Percentiles rank a stretch among this genome's conserved stretches.
These are phyloP conservation scores for Poecile montanus DNA, from an alignment of 2,797 vertebrate species.

Conservation along the genomic window DNA sequence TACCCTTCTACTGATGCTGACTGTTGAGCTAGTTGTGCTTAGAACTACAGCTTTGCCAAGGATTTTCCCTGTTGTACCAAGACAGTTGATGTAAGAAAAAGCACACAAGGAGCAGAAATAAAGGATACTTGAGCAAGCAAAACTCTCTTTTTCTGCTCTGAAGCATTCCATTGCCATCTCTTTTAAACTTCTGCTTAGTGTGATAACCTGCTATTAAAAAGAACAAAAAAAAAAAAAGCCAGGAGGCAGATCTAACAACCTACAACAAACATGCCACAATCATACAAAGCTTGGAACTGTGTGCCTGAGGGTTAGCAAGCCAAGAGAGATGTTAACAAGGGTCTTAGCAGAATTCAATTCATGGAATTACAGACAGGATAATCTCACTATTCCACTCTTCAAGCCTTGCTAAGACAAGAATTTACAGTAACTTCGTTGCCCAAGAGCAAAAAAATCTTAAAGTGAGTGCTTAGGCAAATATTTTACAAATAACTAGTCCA, in stretches of 20 bases:
- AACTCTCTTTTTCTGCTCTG: background rate
- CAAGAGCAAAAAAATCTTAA: background rate
- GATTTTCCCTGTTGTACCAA: background rate
- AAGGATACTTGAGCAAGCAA: conserved; percentile 17
- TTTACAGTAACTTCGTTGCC: background rate
- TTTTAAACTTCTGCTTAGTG: background rate
- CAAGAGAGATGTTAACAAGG: background rate
- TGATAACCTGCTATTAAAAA: background rate
- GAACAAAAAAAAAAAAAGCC: background rate
- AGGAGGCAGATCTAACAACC: background rate
- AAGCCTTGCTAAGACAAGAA: background rate
- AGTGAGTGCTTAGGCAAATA: background rate
- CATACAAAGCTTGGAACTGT: background rate
- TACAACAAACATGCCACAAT: background rate
- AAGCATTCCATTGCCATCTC: background rate
- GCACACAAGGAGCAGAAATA: background rate
- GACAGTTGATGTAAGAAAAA: background rate
- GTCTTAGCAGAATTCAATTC: background rate
- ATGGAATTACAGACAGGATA: background rate
- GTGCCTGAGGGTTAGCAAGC: background rate
- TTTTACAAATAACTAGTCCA: background rate
- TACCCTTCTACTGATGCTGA: background rate
- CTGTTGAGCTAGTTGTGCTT: background rate
- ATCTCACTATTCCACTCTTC: background rate
- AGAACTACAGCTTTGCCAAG: background rate